Evolutionary conservation across 2,888 invertebrate genomes (phyloP).

Genomic region (Tenthredo mesomela): DNA sequence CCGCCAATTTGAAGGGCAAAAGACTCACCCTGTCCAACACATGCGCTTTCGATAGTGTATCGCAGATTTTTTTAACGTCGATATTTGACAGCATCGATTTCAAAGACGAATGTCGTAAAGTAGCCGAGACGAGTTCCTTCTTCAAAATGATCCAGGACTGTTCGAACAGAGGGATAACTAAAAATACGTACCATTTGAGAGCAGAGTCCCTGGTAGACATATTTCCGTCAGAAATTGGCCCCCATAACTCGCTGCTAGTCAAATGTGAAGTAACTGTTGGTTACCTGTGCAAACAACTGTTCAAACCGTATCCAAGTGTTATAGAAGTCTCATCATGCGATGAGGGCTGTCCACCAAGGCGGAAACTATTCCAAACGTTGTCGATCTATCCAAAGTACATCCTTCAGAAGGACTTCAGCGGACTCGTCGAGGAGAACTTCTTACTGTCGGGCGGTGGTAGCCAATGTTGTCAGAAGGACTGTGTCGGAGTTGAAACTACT

Average conservation of each 20-base stretch:
- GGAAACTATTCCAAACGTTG: neutral
- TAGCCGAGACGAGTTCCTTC: neutral
- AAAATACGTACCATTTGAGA: neutral
- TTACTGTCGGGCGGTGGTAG: no score
- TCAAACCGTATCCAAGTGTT: neutral
- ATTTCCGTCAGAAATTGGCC: neutral
- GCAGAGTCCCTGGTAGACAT: neutral
- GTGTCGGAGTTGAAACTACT: neutral
- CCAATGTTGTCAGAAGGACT: neutral
- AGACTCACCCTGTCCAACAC: neutral
- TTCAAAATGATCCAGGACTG: no score
- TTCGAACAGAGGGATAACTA: no score
- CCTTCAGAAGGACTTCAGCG: neutral
- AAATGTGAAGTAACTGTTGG: conserved; percentile 5
- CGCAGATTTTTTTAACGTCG: neutral
- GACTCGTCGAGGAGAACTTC: neutral
- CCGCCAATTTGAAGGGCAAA: neutral
- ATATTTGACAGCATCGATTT: conserved; percentile 14
- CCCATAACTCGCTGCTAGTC: neutral
- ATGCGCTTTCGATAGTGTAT: conserved; percentile 14
- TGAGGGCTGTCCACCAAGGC: conserved; percentile 4
- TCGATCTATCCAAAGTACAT: neutral
- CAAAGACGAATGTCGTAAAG: neutral
- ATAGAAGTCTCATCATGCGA: neutral
- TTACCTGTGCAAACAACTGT: neutral